Conservation (phyloP, 2,888 invertebrate species). For the Eupithecia pulchellata region DNA sequence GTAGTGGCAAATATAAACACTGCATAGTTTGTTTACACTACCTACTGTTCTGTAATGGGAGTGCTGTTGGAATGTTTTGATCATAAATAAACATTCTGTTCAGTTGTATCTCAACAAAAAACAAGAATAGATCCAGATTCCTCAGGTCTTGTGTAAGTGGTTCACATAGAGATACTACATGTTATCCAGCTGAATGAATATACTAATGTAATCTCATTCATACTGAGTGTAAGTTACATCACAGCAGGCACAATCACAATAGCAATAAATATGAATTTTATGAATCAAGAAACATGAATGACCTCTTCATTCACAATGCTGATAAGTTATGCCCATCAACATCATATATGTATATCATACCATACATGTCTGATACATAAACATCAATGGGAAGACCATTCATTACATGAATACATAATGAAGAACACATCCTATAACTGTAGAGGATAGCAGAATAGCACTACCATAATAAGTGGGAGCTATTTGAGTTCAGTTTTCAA, state of each 20-base stretch:
- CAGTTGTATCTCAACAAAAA: conserved; percentile 6
- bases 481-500: not conserved
- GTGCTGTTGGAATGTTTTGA: conserved; percentile 7
- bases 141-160: not conserved
- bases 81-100: conserved; percentile 10
- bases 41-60: not conserved
- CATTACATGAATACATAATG: conserved; percentile 74
- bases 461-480: not conserved
- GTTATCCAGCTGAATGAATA: not conserved
- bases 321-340: conserved; percentile 55
- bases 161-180: not conserved
- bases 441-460: conserved; percentile 13
- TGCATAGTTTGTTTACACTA: conserved; percentile 4
- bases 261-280: conserved; percentile 39
- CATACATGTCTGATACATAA: conserved; percentile 51
- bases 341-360: conserved; percentile 51
- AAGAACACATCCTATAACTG: conserved; percentile 50
- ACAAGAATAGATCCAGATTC: not conserved
- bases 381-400: conserved; percentile 65
- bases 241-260: conserved; percentile 13
- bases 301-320: conserved; percentile 58
- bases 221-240: conserved; percentile 8
- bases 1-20: conserved; percentile 5
- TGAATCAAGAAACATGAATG: conserved; percentile 42
- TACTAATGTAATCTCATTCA: conserved; percentile 7